Evolutionary conservation across 2,113 vertebrate species (phyloP).

Genomic region (Cyprinodon brontotheroides): DNA sequence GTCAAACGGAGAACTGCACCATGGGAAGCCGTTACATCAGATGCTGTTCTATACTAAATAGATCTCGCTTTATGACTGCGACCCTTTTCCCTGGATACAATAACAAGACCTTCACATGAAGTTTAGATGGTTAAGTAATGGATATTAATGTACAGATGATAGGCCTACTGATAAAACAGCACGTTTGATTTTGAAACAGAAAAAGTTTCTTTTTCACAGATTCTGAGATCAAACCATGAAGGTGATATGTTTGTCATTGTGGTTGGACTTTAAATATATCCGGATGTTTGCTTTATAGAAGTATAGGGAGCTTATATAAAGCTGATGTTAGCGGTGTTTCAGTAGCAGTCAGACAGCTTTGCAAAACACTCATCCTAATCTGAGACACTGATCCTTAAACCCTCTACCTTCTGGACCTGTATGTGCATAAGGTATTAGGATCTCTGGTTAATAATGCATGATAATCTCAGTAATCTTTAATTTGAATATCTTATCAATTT

Average conservation of each 20-base stretch:
- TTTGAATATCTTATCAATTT: neutral
- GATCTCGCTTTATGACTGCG: neutral
- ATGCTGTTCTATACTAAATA: neutral
- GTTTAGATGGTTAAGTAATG: neutral
- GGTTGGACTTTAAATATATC: no score
- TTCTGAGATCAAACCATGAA: no score
- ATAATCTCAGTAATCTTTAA: neutral
- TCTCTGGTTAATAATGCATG: neutral
- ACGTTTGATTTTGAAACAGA: no score
- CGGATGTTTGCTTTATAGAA: no score
- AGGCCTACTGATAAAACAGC: no score
- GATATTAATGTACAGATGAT: neutral
- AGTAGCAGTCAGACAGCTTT: constrained; percentile 43
- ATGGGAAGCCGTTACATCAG: no score
- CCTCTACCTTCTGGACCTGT: constrained; percentile 48
- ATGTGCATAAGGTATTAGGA: constrained; percentile 10
- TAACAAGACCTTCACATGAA: no score
- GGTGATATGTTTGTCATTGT: no score
- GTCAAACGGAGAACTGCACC: no score
- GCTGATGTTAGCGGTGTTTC: neutral
- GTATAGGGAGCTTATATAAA: neutral
- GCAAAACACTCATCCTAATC: constrained; percentile 55
- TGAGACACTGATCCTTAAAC: constrained; percentile 63
- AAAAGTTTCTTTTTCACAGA: no score
- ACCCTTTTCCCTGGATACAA: no score